A percentile compares a stretch with the other conserved stretches of the same genome.
phyloP scores from a whole-genome alignment of 1,140 invertebrate species.

The Elymnias hypermnestra region DNA sequence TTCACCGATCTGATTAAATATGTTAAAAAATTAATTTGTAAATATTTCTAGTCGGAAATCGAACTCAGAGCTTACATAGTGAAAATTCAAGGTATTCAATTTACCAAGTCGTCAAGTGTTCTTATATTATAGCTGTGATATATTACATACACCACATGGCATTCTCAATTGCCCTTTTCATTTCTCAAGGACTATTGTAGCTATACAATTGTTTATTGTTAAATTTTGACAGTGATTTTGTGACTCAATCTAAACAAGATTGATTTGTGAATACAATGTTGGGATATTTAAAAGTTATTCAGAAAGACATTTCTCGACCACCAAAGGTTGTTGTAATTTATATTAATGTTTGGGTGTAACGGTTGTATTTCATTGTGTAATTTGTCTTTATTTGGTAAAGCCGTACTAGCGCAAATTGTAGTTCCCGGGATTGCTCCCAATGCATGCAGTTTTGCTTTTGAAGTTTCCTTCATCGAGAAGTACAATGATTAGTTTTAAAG shows the following conservation, averaged over 20 bases:
- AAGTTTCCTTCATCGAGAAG: too few species aligned
- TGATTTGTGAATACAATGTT: constrained; percentile 33
- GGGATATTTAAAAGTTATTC: constrained; percentile 6
- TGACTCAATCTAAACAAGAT: constrained; percentile 52
- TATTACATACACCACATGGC: constrained; percentile 15
- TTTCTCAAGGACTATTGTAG: constrained; percentile 21
- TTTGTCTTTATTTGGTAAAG: too few species aligned
- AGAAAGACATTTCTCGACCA: constrained; percentile 1
- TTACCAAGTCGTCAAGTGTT: too few species aligned
- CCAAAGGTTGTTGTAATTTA: constrained; percentile 2
- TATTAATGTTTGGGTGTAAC: neutral
- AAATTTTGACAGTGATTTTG: constrained; percentile 45
- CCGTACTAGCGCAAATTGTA: too few species aligned
- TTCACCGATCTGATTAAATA: too few species aligned
- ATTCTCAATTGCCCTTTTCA: constrained; percentile 24
- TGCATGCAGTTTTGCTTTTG: too few species aligned
- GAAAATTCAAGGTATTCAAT: too few species aligned
- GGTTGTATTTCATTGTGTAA: neutral
- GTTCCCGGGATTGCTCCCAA: too few species aligned
- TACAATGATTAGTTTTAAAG: too few species aligned
- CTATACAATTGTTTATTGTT: constrained; percentile 31
- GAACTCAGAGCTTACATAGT: too few species aligned
- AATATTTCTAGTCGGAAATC: too few species aligned
- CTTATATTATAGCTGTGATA: constrained; percentile 26
- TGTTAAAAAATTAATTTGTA: too few species aligned